A percentile compares a stretch with the other conserved stretches of the same genome.
phyloP scores from a whole-genome alignment of 2,797 vertebrate genomes.

The Phataginus tetradactyla region DNA sequence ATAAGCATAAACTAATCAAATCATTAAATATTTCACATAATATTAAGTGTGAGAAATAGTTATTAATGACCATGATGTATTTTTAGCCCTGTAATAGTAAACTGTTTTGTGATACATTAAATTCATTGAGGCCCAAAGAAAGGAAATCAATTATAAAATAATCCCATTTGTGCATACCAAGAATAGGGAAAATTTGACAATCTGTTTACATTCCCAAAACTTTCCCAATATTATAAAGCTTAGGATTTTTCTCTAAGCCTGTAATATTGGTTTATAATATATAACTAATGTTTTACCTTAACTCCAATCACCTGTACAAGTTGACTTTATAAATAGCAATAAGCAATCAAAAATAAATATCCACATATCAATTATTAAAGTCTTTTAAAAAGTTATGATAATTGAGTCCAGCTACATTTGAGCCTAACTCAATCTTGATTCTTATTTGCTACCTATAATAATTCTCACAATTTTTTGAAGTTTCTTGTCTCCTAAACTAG shows the following conservation, averaged over 20 bases:
- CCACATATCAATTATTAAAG: neutral
- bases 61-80: neutral
- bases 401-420: neutral
- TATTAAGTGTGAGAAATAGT: neutral
- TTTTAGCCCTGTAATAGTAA: neutral
- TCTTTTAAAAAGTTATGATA: neutral
- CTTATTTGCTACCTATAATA: neutral
- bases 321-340: neutral
- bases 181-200: neutral
- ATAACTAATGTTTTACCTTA: slow-evolving; percentile 15
- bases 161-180: neutral
- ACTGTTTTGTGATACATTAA: neutral
- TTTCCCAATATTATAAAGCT: neutral
- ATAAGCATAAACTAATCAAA: slow-evolving; percentile 7
- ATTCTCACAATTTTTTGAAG: neutral
- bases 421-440: neutral
- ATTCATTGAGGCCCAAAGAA: neutral
- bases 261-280: neutral
- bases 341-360: neutral
- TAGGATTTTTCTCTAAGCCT: neutral
- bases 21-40: neutral
- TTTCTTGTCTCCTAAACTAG: neutral
- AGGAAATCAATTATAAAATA: neutral
- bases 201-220: neutral
- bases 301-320: neutral